Base-by-base conservation (phyloP, 2,113 vertebrate species). In the Opisthocomus hoazin region DNA sequence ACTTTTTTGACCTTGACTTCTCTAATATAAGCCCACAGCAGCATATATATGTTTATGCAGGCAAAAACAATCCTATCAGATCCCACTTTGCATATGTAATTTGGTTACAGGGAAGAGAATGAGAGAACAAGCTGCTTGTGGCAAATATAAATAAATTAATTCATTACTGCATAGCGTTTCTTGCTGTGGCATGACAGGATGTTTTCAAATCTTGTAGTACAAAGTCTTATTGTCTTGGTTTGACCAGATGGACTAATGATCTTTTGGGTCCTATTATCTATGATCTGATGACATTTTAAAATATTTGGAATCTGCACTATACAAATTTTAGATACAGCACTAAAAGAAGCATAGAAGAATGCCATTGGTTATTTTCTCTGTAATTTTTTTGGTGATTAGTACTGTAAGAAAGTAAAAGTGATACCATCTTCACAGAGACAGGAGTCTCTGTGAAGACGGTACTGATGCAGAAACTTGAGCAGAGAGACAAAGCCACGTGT, bases 141-240 rank as follows among this genome's bases (percentile, higher is more conserved):
- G 91, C 84, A 97, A 95, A 91, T 91, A 70, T 91, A 95, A 97
- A 96, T 96, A 89, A 93, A 94, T 94, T 89, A 96, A 96, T 96
- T 92, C 94, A 96, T 95, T 96, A 84, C 70, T 77, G 78, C 92
- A 46, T 87, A 91, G 74, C 23, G 50, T 54, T 94, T 92, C 95
- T 96, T 93, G 91, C 96, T 97, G 93, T 73, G 93, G 89, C 78
- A 14, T 89, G 81, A 84, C 76, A 73, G 89, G 48, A 24, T 65
- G 37, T 69, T 96, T 85, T 93, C 43, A 82, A 79, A 79, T 78
- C 65, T 68, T 60, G 69, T 75, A 75, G 57, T 87, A 89, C 11
- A 36, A 87, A 79, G 57, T 65, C 84, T 73, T 76, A 79, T 73
- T 91, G 91, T 91, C 70, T 91, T 94, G 76, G 36, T 89, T 94